phyloP scores from a whole-genome alignment of 2,113 vertebrate species.

The Thunnus maccoyii region DNA sequence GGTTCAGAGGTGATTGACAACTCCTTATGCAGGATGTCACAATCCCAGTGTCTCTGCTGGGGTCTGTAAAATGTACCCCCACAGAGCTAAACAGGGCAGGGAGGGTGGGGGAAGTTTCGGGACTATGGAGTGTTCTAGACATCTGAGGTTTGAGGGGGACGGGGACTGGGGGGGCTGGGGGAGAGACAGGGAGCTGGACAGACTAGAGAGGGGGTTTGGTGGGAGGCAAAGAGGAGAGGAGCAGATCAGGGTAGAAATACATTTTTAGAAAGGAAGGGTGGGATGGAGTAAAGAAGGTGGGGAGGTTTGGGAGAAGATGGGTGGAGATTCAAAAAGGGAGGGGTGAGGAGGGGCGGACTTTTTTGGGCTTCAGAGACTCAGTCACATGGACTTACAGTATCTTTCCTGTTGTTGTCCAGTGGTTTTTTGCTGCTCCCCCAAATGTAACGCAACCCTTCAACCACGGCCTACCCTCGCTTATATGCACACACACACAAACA shows the following conservation, averaged over 20 bases:
- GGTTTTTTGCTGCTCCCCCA: too few relatives aligned
- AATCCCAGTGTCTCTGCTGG: constrained; percentile 21
- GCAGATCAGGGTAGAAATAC: background rate
- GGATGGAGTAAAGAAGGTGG: background rate
- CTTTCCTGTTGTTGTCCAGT: too few relatives aligned
- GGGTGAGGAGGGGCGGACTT: background rate
- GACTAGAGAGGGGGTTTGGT: constrained; percentile 1
- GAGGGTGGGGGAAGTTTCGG: background rate
- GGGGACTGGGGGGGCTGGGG: background rate
- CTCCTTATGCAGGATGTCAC: constrained; percentile 51
- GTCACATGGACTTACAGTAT: background rate
- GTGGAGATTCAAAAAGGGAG: constrained; percentile 1
- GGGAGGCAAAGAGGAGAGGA: background rate
- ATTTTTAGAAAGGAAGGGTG: constrained; percentile 27
- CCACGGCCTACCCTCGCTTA: too few relatives aligned
- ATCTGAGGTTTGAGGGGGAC: constrained; percentile 8
- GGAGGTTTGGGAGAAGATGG: background rate
- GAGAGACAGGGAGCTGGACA: background rate
- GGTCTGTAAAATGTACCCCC: constrained; percentile 17
- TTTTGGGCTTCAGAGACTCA: background rate
- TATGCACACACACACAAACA: background rate
- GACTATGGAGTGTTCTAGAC: constrained; percentile 11
- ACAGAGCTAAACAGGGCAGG: background rate
- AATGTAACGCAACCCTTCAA: too few relatives aligned
- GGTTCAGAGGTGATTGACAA: constrained; percentile 46